A percentile compares a stretch with the other conserved stretches of the same genome.
Conservation (phyloP, 2,888 invertebrate genomes). For the Caenorhabditis sinica region DNA sequence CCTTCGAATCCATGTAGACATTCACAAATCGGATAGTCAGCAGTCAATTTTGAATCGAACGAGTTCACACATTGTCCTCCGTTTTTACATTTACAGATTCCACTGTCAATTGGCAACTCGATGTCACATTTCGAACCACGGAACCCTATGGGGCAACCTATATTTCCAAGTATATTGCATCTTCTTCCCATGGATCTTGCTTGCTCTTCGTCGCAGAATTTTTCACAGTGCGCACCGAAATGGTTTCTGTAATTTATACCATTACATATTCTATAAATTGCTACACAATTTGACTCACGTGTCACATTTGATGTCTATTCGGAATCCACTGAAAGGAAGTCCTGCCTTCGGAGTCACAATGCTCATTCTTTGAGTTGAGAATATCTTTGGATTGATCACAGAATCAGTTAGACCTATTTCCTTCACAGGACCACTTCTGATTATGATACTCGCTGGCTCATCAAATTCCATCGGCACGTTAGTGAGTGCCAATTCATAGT, state of each 20-base stretch:
- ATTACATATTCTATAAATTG: background rate
- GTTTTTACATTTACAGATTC: constrained; percentile 39
- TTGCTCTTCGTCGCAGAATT: constrained; percentile 26
- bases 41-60: constrained; percentile 8
- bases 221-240: constrained; percentile 32
- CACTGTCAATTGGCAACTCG: constrained; percentile 10
- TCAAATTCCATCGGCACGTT: constrained; percentile 35
- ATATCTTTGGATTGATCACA: constrained; percentile 35
- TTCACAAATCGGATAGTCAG: constrained; percentile 33
- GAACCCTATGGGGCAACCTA: constrained; percentile 40
- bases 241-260: constrained; percentile 16
- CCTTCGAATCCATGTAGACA: constrained; percentile 40
- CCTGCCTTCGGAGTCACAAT: constrained; percentile 32
- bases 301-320: constrained; percentile 36
- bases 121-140: constrained; percentile 39
- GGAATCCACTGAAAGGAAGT: constrained; percentile 27
- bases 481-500: constrained; percentile 25
- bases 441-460: constrained; percentile 31
- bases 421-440: constrained; percentile 33
- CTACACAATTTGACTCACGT: constrained; percentile 12
- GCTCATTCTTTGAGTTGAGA: constrained; percentile 27
- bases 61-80: constrained; percentile 47
- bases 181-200: constrained; percentile 17
- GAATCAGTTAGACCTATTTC: constrained; percentile 34
- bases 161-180: constrained; percentile 37